Conservation (phyloP, 1,140 invertebrate genomes). For the Pomacea maculata region DNA sequence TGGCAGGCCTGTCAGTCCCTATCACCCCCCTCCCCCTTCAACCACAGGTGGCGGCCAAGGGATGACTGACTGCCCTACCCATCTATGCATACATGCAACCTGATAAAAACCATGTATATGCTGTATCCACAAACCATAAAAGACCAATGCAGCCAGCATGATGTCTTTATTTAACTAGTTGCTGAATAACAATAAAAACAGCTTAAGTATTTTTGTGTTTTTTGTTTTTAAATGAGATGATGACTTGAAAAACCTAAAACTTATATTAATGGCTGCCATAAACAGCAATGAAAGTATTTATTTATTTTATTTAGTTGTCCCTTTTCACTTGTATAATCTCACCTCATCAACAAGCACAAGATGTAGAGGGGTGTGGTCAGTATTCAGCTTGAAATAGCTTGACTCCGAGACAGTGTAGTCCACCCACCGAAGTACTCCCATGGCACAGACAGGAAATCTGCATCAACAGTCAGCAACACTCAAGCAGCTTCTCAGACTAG, state of each 20-base stretch:
- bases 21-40: too few species aligned
- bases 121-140: too few species aligned
- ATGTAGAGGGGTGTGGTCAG: slow-evolving; percentile 95
- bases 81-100: too few species aligned
- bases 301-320: background rate
- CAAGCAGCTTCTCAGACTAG: too few species aligned
- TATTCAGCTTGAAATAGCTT: slow-evolving; percentile 95
- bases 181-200: background rate
- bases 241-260: background rate
- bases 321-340: slow-evolving; percentile 4
- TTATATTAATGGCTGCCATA: background rate
- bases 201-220: background rate
- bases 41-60: too few species aligned
- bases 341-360: slow-evolving; percentile 96
- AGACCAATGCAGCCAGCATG: too few species aligned
- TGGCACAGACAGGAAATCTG: slow-evolving; percentile 92
- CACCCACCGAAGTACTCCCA: slow-evolving; percentile 93
- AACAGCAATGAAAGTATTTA: background rate
- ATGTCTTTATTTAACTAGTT: too few species aligned
- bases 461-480: slow-evolving; percentile 19
- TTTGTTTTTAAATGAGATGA: too few species aligned
- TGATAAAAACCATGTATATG: too few species aligned
- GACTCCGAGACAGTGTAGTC: slow-evolving; percentile 94
- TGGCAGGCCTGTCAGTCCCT: too few species aligned
- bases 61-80: too few species aligned